phyloP scores from a whole-genome alignment of 2,113 vertebrate genomes.

The Panurus biarmicus region DNA sequence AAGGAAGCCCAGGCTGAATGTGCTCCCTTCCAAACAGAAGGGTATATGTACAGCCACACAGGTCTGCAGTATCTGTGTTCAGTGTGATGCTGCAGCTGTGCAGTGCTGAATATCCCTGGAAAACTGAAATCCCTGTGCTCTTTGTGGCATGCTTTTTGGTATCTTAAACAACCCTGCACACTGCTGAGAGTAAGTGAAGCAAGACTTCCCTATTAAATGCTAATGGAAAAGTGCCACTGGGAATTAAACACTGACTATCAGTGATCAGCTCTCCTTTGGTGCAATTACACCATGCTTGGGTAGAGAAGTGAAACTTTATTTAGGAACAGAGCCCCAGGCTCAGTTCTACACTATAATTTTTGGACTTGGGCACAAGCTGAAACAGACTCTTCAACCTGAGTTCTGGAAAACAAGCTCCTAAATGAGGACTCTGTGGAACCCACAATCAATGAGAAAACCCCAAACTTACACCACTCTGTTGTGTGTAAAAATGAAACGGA shows the following conservation, averaged over 20 bases:
- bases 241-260: not conserved
- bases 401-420: not conserved
- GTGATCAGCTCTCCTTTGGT: rapidly evolving
- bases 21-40: not conserved
- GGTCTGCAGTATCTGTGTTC: rapidly evolving
- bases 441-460: not conserved
- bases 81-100: not conserved
- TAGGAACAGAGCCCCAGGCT: not conserved
- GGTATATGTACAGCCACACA: rapidly evolving
- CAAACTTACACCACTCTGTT: not conserved
- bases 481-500: not conserved
- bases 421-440: not conserved
- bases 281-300: not conserved
- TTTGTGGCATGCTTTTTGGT: not conserved
- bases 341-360: not conserved
- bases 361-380: not conserved
- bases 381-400: not conserved
- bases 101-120: no score
- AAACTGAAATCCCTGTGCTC: not conserved
- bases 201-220: not conserved
- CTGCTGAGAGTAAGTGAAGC: not conserved
- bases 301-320: not conserved
- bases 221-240: not conserved
- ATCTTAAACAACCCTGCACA: not conserved
- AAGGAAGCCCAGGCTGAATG: not conserved